Base-by-base conservation (phyloP, 2,888 invertebrate genomes). In the Oxystoma pomonae region DNA sequence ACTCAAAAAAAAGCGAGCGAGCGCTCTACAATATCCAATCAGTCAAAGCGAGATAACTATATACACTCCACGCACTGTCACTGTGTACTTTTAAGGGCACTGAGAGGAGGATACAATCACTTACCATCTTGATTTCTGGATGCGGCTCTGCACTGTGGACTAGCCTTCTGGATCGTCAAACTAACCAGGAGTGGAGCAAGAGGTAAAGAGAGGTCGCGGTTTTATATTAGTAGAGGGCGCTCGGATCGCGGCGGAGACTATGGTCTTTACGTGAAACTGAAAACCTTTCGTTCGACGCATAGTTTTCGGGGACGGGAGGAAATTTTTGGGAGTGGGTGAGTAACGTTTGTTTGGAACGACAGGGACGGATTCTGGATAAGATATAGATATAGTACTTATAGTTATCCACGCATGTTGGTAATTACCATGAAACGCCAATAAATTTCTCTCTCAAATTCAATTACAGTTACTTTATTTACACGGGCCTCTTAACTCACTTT, bases 181-280 rank as follows among this genome's bases (percentile, higher is more conserved):
- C 67, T 65, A 86, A 88, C 87, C 87, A 89, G 88, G 87, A 90
- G 88, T 90, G 89, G 87, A 86, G 86, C 86, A 84, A 83, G 81
- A 83, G 83, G 83, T 83, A 83, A 83, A 84, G 84, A 84, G 82
- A 84, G 83, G 82, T 83, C 82, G 84, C 84, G 84, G 86, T 88
- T 89, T 89, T 88, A 89, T 88, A 87, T 83, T 84, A 83, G 84
- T 82, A 88, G 89, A 87, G 87, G 89, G 88, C 89, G 88, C 87
- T 83, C 81, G 82, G 66, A 65, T 69, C 65, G 64, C 65, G 35
- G 35, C 35, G 35, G 5, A 7, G 35, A 35, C 35, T 35, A 12
- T 7, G 35, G 35, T 35, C 35, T 35, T 35, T 35, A 12, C 3
- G 35, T 35, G 35, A 35, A 35, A 35, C 35, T 35, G 35, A 35